Conservation (phyloP, 2,888 invertebrate species). For the Dromius quadrimaculatus region DNA sequence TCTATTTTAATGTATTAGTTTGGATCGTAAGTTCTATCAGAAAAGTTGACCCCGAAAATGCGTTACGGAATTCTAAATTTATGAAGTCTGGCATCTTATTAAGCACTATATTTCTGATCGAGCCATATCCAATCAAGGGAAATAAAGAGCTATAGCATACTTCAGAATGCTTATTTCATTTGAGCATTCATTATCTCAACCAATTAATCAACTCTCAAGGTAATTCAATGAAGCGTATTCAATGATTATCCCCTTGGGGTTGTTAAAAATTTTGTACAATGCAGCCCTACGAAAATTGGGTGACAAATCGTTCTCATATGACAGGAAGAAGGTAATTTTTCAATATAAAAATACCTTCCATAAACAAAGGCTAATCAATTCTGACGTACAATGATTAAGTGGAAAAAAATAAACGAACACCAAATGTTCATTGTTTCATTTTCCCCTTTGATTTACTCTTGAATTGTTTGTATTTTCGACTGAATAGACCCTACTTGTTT, state of each 20-base stretch:
- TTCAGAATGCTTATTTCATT: too few relatives aligned
- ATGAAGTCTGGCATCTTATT: too few relatives aligned
- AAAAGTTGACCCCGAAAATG: too few relatives aligned
- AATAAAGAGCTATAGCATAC: too few relatives aligned
- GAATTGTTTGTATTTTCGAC: constrained; percentile 25
- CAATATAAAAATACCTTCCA: constrained; percentile 31
- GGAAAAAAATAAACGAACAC: constrained; percentile 27
- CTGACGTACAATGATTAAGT: constrained; percentile 35
- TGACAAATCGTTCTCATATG: constrained; percentile 39
- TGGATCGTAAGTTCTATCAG: too few relatives aligned
- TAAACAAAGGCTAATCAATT: constrained; percentile 39
- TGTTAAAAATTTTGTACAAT: constrained; percentile 33
- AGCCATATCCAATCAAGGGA: too few relatives aligned
- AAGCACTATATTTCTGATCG: too few relatives aligned
- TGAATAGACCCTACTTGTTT: constrained; percentile 23
- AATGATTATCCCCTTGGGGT: constrained; percentile 6
- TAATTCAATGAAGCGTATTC: constrained; percentile 17
- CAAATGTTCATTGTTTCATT: constrained; percentile 33
- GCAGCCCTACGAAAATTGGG: constrained; percentile 19
- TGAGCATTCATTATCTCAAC: neutral
- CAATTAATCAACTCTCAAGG: constrained; percentile 22
- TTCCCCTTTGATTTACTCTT: constrained; percentile 26
- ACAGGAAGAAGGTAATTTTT: constrained; percentile 41
- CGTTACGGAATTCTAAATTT: too few relatives aligned
- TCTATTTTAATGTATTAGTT: too few relatives aligned